These are phyloP conservation scores for Oasisia sp. DNA, from an alignment of 2,888 invertebrate genomes.

Conservation along the genomic window DNA sequence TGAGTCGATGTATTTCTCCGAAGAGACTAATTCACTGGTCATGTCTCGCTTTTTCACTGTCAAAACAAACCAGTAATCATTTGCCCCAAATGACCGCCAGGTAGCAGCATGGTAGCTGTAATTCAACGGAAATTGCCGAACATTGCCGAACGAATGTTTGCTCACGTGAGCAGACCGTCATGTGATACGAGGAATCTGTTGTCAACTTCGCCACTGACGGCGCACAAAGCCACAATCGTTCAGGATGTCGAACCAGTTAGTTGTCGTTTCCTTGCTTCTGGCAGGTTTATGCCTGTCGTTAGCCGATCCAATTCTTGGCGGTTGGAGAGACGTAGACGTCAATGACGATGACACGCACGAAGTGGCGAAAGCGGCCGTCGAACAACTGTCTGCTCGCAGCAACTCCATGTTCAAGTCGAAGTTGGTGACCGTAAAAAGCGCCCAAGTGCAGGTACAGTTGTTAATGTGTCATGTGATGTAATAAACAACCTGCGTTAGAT, in stretches of 20 bases:
- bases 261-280: neutral
- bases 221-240: neutral
- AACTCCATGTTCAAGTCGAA: constrained; percentile 35
- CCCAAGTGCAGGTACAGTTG: constrained; percentile 34
- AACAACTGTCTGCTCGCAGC: constrained; percentile 32
- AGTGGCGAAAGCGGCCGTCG: constrained; percentile 35
- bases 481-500: neutral
- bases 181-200: neutral
- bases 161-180: constrained; percentile 4
- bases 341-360: constrained; percentile 26
- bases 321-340: constrained; percentile 18
- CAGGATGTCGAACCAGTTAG: neutral
- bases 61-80: neutral
- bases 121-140: neutral
- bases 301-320: neutral
- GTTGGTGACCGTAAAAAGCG: constrained; percentile 29
- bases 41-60: neutral
- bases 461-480: neutral
- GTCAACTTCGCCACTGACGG: neutral
- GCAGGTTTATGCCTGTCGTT: neutral
- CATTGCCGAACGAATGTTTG: neutral
- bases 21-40: neutral
- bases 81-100: neutral
- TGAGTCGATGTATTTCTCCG: neutral
- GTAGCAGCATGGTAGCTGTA: neutral